Conservation (phyloP, 2,888 invertebrate genomes). For the Thereva nobilitata region DNA sequence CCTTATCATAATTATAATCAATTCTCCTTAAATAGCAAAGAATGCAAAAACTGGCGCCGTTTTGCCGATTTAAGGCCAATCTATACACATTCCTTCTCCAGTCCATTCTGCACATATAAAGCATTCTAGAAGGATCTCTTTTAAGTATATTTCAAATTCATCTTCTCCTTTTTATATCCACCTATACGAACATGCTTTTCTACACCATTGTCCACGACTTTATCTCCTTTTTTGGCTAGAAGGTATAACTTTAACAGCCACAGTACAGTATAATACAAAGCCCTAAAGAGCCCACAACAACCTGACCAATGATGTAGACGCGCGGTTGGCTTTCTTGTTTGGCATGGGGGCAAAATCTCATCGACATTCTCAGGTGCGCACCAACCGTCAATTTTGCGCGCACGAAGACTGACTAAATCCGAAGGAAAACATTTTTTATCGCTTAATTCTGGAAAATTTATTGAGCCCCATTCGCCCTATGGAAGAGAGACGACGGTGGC, state of each 20-base stretch:
- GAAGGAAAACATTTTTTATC: constrained; percentile 34
- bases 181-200: constrained; percentile 26
- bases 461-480: constrained; percentile 18
- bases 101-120: too few relatives aligned
- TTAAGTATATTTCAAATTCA: neutral
- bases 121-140: too few relatives aligned
- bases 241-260: constrained; percentile 9
- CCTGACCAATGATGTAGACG: neutral
- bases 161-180: constrained; percentile 5
- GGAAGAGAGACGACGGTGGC: constrained; percentile 11
- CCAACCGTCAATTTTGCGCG: constrained; percentile 31
- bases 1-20: too few relatives aligned
- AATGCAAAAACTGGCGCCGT: too few relatives aligned
- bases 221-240: constrained; percentile 34
- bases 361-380: constrained; percentile 36
- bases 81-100: too few relatives aligned
- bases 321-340: constrained; percentile 22
- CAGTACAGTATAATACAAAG: neutral
- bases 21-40: too few relatives aligned
- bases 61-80: too few relatives aligned
- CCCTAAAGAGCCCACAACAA: constrained; percentile 1
- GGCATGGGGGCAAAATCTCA: constrained; percentile 15
- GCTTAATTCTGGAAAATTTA: constrained; percentile 35
- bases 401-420: constrained; percentile 26
- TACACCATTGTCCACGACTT: constrained; percentile 29